Conservation (phyloP, 2,113 vertebrate species). For the Xerus inauris region DNA sequence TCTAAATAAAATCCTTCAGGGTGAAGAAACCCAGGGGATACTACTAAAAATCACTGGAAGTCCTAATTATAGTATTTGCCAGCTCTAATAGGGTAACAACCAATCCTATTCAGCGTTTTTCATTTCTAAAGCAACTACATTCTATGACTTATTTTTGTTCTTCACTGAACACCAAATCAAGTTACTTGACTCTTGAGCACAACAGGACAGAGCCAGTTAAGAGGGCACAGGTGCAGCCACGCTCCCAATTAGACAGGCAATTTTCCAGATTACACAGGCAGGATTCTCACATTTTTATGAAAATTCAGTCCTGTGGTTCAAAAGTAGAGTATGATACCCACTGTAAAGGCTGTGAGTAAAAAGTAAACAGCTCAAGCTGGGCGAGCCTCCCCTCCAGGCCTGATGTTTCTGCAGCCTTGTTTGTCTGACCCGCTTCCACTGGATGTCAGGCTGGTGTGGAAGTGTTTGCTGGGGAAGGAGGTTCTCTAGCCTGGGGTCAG, state of each 20-base stretch:
- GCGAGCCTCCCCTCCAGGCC: slow-evolving; percentile 12
- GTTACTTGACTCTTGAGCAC: slow-evolving; percentile 60
- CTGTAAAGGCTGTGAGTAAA: slow-evolving; percentile 27
- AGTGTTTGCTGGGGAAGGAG: background rate
- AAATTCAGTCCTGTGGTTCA: slow-evolving; percentile 56
- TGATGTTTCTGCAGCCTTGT: slow-evolving; percentile 11
- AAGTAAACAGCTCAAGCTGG: slow-evolving; percentile 61
- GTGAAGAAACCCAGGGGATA: background rate
- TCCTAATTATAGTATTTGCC: slow-evolving; percentile 59
- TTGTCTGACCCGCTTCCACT: slow-evolving; percentile 26
- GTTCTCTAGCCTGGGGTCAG: background rate
- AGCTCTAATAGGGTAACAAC: slow-evolving; percentile 3
- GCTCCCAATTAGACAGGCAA: slow-evolving; percentile 67
- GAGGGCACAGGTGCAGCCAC: slow-evolving; percentile 74
- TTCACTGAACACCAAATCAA: slow-evolving; percentile 50
- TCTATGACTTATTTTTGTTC: slow-evolving; percentile 51
- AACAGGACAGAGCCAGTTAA: slow-evolving; percentile 56
- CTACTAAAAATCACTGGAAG: slow-evolving; percentile 23
- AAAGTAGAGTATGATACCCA: background rate
- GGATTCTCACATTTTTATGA: slow-evolving; percentile 61
- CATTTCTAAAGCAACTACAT: slow-evolving; percentile 49
- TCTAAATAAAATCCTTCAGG: slow-evolving; percentile 56
- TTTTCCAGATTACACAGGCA: slow-evolving; percentile 73
- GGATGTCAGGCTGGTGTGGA: slow-evolving; percentile 38
- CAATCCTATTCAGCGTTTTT: background rate